Conservation (phyloP, 2,797 vertebrate genomes). For the Gobionotothen gibberifrons region DNA sequence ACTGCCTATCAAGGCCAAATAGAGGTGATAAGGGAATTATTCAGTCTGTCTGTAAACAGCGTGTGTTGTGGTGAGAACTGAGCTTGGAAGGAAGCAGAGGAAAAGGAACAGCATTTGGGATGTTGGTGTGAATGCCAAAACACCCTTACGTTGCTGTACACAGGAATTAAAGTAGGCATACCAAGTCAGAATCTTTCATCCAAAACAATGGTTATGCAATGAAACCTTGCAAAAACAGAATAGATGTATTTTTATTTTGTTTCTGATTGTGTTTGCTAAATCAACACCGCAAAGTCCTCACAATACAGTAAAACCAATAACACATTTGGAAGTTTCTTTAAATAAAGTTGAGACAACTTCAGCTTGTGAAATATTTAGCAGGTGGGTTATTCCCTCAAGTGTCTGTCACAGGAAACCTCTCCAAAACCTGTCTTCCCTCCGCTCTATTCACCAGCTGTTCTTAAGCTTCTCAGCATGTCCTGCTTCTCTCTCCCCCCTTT, state of each 20-base stretch:
- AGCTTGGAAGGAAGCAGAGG: not conserved
- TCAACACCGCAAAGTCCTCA: not conserved
- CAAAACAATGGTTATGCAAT: too few relatives aligned
- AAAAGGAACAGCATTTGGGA: not conserved
- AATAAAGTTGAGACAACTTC: slow-evolving; percentile 46
- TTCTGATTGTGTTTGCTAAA: not conserved
- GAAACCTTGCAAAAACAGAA: too few relatives aligned
- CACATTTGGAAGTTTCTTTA: slow-evolving; percentile 40
- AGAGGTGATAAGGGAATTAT: slow-evolving; percentile 52
- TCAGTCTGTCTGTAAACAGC: slow-evolving; percentile 35
- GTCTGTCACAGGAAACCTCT: slow-evolving; percentile 58
- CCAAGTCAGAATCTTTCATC: too few relatives aligned
- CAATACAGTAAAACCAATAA: not conserved
- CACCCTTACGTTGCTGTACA: too few relatives aligned
- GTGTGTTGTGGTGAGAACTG: not conserved
- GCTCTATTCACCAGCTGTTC: slow-evolving; percentile 38
- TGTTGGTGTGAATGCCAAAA: slow-evolving; percentile 6
- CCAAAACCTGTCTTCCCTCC: slow-evolving; percentile 43
- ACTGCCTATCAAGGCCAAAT: slow-evolving; percentile 41
- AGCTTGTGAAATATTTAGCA: slow-evolving; percentile 57
- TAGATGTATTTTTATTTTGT: too few relatives aligned
- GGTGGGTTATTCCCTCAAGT: slow-evolving; percentile 64
- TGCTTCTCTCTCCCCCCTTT: not conserved
- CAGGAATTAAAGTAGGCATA: too few relatives aligned
- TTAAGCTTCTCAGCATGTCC: slow-evolving; percentile 15